Evolutionary conservation across 2,797 vertebrate species (phyloP).

Genomic region (Gymnoscopelus microlampas): DNA sequence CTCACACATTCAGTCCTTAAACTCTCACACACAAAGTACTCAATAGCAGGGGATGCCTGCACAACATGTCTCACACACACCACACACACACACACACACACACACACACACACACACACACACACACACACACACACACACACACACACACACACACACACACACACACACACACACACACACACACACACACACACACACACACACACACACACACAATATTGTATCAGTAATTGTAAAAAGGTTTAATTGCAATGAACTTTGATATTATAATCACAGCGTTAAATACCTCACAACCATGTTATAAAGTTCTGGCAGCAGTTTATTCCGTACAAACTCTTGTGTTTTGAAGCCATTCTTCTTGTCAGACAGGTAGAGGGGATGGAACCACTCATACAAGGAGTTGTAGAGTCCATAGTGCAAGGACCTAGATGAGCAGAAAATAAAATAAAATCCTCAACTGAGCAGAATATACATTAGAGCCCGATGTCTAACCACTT

Average conservation of each 20-base stretch:
- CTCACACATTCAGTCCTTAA: no score
- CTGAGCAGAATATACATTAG: not conserved
- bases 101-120: not conserved
- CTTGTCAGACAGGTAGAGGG: constrained; percentile 91
- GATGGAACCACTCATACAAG: constrained; percentile 93
- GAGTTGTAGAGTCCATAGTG: constrained; percentile 93
- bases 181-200: no score
- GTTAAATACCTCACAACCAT: constrained; percentile 86
- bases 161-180: no score
- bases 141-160: not conserved
- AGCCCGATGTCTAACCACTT: not conserved
- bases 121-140: not conserved
- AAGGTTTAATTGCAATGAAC: not conserved
- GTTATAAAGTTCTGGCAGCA: constrained; percentile 90
- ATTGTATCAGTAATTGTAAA: no score
- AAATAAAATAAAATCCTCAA: not conserved
- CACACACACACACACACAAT: not conserved
- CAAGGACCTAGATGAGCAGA: constrained; percentile 79
- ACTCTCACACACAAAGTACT: no score
- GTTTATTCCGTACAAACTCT: constrained; percentile 85
- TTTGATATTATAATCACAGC: not conserved
- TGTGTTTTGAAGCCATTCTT: constrained; percentile 87
- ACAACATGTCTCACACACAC: no score
- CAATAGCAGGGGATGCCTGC: no score
- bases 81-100: not conserved